Evolutionary conservation across 2,113 vertebrate genomes (phyloP), one percentile per base, ranked within the genome.

Genomic region (Campylomormyrus tamandua): DNA sequence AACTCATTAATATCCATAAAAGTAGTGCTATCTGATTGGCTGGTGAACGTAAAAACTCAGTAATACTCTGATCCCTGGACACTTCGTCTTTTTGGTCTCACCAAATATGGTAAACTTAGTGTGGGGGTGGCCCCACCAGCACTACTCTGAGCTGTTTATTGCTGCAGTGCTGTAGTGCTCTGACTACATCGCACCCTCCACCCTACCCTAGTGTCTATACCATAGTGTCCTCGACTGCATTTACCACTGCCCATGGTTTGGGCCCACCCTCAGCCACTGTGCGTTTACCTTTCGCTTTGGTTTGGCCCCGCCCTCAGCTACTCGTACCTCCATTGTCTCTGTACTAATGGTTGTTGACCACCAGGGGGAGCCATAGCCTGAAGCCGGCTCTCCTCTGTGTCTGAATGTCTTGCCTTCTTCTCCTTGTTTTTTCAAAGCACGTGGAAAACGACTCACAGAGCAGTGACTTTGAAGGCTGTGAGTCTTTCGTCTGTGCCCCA

Each of bases 401-500:
- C 42, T 53, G 27, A 15, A 35, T 80, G 35, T 11, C 49, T 31
- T 80, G 31, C 66, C n/a, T n/a, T 77, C 39, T 31, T 31, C 45
- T 89, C 45, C 70, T 8, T 53, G n/a, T 80, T 77, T 83, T 53
- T 35, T 56, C 24, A 39, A 53, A 53, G 85, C 48, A 56, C n/a
- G 50, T 56, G 85, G 42, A 50, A 70, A 45, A 48, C 15, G 53
- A 46, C 19, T 85, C 83, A 39, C 84, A 86, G 62, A 31, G 50
- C 84, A 45, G 58, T 70, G 77, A 83, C 89, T 91, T 90, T 91
- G 84, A 92, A 90, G 87, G 90, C 87, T 88, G 24, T 5, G 84
- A 89, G 27, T 87, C 89, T 62, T 87, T 89, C 89, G 87, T 87
- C 80, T 48, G 39, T 77, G 90, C 86, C 85, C 17, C 45, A 83